Percentiles rank a stretch among this genome's conserved stretches.
Conservation (phyloP, 1,140 invertebrate genomes). For the Camponotus floridanus region DNA sequence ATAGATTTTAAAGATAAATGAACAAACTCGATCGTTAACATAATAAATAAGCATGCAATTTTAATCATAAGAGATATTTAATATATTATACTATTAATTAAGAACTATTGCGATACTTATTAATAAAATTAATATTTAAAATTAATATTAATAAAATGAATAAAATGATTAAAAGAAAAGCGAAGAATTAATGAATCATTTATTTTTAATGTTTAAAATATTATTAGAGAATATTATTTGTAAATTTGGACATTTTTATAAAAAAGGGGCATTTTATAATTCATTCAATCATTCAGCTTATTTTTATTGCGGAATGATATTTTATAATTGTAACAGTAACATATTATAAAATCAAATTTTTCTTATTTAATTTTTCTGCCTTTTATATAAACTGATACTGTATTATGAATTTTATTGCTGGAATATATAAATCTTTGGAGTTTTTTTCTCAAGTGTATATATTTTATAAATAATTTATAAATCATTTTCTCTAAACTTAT, state of each 20-base stretch:
- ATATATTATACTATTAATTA: background rate
- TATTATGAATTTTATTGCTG: conserved; percentile 95
- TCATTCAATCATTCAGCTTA: background rate
- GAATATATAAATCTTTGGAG: conserved; percentile 94
- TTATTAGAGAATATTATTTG: background rate
- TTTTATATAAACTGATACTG: conserved; percentile 91
- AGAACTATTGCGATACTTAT: background rate
- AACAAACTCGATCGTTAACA: too few relatives aligned
- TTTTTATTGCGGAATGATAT: background rate
- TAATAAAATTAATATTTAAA: too few relatives aligned
- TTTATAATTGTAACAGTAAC: background rate
- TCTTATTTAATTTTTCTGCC: conserved; percentile 88
- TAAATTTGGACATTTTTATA: conserved; percentile 23
- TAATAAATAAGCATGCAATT: too few relatives aligned
- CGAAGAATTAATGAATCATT: background rate
- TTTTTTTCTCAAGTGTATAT: conserved; percentile 87
- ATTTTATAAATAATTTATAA: conserved; percentile 64
- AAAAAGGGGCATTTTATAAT: too few relatives aligned
- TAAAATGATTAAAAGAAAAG: background rate
- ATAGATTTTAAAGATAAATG: too few relatives aligned
- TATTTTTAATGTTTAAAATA: background rate
- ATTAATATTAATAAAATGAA: too few relatives aligned
- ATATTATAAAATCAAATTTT: background rate
- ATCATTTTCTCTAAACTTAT: conserved; percentile 82
- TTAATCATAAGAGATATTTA: background rate